Evolutionary conservation across 37 sponge, comb jelly and placozoan species (phyloP).

Genomic region (Tethya wilhelma): DNA sequence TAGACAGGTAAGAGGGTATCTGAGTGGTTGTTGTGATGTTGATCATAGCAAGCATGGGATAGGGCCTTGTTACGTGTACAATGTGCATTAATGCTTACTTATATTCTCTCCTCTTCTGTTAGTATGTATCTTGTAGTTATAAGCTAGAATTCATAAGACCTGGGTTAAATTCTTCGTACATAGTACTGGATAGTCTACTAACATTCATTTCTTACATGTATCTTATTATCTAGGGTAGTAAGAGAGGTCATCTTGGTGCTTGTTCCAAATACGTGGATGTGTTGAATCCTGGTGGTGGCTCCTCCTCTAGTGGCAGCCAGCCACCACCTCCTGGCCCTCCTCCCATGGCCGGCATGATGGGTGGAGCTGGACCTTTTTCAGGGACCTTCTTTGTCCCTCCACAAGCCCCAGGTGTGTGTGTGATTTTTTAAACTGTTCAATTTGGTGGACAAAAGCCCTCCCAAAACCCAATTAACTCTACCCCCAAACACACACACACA

Average conservation of each 20-base stretch:
- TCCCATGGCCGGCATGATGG: neutral
- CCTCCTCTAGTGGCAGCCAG: neutral
- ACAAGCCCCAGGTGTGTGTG: constrained; percentile 13
- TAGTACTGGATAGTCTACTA: no score
- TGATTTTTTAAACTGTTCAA: no score
- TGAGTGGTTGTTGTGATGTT: neutral
- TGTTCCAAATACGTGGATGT: constrained; percentile 76
- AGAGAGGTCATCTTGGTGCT: constrained; percentile 26
- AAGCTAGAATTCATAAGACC: no score
- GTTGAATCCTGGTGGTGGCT: constrained; percentile 39
- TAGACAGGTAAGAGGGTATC: constrained; percentile 3
- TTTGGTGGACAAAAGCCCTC: no score
- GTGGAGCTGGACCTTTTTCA: constrained; percentile 6
- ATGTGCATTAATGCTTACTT: neutral
- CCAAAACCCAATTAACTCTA: no score
- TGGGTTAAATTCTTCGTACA: no score
- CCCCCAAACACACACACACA: no score
- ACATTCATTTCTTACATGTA: neutral
- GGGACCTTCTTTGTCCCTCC: constrained; percentile 68
- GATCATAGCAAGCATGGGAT: no score
- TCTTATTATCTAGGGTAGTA: neutral
- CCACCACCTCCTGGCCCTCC: constrained; percentile 37
- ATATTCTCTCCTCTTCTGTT: neutral
- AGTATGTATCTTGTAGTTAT: neutral
- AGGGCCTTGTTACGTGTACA: no score